phyloP scores from a whole-genome alignment of 2,888 invertebrate genomes.

The Shargacucullia verbasci region DNA sequence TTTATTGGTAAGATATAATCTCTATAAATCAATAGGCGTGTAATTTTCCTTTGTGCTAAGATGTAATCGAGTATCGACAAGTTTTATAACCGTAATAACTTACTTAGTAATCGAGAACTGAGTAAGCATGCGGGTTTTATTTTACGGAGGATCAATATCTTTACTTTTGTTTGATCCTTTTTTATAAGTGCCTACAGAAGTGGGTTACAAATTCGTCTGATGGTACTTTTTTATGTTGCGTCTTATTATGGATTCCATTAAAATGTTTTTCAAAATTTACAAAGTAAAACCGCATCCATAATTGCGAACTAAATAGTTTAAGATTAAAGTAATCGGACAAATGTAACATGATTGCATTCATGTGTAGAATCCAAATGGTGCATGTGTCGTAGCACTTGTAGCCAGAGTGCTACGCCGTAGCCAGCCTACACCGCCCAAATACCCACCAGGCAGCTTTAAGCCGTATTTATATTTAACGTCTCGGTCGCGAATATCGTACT shows the following conservation, averaged over 20 bases:
- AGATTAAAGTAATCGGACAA: conserved; percentile 39
- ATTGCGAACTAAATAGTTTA: conserved; percentile 1
- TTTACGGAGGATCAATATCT: conserved; percentile 31
- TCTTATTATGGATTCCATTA: background rate
- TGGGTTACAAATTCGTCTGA: background rate
- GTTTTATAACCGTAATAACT: conserved; percentile 57
- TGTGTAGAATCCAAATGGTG: conserved; percentile 49
- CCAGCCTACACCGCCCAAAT: conserved; percentile 60
- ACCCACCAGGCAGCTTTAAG: conserved; percentile 74
- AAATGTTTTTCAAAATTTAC: background rate
- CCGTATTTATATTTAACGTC: conserved; percentile 53
- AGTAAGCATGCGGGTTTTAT: conserved; percentile 54
- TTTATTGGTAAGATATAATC: conserved; percentile 10
- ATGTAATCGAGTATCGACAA: conserved; percentile 43
- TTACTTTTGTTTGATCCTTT: conserved; percentile 17
- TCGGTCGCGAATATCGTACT: conserved; percentile 38
- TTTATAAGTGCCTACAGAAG: conserved; percentile 1
- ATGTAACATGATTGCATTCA: conserved; percentile 59
- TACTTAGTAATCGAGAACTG: conserved; percentile 53
- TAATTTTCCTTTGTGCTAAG: conserved; percentile 20
- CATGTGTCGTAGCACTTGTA: conserved; percentile 50
- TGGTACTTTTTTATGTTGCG: background rate
- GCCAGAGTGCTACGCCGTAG: conserved; percentile 50
- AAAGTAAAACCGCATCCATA: background rate
- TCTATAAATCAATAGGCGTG: conserved; percentile 14